Percentiles rank a stretch among this genome's conserved stretches.
Evolutionary conservation across 2,797 vertebrate species (phyloP).

Genomic region (Gallinago stenura): DNA sequence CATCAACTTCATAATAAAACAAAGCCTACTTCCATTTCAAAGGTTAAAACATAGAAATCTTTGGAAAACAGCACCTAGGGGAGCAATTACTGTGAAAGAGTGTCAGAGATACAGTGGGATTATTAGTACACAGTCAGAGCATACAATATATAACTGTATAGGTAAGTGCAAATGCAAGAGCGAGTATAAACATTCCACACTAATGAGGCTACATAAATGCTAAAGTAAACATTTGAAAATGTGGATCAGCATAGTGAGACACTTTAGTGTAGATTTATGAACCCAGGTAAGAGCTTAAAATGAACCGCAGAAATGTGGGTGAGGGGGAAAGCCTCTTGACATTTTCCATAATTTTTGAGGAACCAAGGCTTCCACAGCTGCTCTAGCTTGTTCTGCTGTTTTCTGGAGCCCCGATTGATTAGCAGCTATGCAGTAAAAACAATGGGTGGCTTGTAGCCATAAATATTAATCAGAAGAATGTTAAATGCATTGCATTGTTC

Average conservation of each 20-base stretch:
- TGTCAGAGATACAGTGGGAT: neutral
- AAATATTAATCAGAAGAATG: constrained; percentile 47
- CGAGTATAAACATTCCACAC: neutral
- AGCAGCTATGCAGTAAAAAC: constrained; percentile 11
- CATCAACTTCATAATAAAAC: neutral
- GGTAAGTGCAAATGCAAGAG: neutral
- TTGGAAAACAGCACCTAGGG: neutral
- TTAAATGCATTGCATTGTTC: constrained; percentile 42
- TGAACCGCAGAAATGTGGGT: neutral
- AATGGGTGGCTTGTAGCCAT: constrained; percentile 46
- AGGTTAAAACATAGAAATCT: neutral
- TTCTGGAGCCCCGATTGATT: constrained; percentile 4
- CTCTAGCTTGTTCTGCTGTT: neutral
- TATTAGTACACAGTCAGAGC: neutral
- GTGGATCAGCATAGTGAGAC: neutral
- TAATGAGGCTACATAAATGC: constrained; percentile 34
- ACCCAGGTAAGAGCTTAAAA: neutral
- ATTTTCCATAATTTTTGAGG: neutral
- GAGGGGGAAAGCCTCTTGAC: neutral
- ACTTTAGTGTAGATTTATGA: neutral
- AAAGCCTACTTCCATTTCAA: constrained; percentile 3
- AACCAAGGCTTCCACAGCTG: neutral
- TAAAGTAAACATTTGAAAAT: constrained; percentile 25
- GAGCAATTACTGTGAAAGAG: neutral
- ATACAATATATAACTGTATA: neutral